Evolutionary conservation across 2,797 vertebrate genomes (phyloP).

Genomic region (Vultur gryphus): DNA sequence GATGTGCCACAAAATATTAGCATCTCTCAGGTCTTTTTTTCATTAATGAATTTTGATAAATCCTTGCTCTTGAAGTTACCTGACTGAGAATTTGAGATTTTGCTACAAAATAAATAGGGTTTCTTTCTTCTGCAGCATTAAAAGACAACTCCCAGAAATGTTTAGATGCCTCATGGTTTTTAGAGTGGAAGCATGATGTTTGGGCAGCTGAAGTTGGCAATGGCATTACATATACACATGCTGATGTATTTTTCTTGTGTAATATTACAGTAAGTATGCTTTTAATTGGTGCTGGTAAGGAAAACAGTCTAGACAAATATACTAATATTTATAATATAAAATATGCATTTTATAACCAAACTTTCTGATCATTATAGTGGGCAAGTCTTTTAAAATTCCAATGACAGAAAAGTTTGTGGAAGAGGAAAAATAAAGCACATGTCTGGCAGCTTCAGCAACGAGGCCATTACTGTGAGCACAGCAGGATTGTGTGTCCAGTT

Average conservation of each 20-base stretch:
- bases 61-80: neutral
- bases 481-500: neutral
- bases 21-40: neutral
- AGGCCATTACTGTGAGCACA: neutral
- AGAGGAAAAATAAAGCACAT: rapidly evolving
- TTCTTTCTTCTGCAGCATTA: neutral
- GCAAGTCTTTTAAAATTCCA: neutral
- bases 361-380: neutral
- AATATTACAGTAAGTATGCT: neutral
- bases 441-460: neutral
- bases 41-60: neutral
- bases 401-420: no score
- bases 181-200: neutral
- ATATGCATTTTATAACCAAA: neutral
- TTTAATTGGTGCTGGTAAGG: neutral
- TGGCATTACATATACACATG: neutral
- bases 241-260: neutral
- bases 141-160: neutral
- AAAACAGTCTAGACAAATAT: neutral
- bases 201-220: neutral
- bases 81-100: neutral
- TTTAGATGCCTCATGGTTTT: neutral
- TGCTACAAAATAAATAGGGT: neutral
- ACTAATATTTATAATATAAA: neutral
- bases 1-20: neutral